Conservation (phyloP, 2,113 vertebrate genomes). For the Trematocara nigrifrons region DNA sequence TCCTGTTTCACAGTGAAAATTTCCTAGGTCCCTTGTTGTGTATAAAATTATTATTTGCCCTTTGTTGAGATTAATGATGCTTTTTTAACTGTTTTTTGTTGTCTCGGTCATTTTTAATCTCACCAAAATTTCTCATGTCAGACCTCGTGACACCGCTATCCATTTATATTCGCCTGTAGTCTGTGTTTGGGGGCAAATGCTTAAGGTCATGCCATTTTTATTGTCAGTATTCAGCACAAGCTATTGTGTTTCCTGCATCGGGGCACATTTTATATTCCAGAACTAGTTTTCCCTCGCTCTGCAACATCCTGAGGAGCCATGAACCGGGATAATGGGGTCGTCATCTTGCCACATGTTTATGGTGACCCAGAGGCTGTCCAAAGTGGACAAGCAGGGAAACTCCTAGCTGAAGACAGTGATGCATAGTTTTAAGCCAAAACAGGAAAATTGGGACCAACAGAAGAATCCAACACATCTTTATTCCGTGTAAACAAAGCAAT, state of each 20-base stretch:
- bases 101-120: neutral
- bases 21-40: neutral
- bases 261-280: slow-evolving; percentile 30
- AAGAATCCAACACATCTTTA: slow-evolving; percentile 10
- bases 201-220: slow-evolving; percentile 40
- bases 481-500: slow-evolving; percentile 11
- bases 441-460: slow-evolving; percentile 12
- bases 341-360: slow-evolving; percentile 44
- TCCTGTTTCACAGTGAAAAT: neutral
- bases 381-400: slow-evolving; percentile 15
- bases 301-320: slow-evolving; percentile 6
- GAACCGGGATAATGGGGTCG: slow-evolving; percentile 29
- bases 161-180: neutral
- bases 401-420: neutral
- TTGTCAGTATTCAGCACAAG: slow-evolving; percentile 23
- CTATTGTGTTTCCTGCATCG: slow-evolving; percentile 31
- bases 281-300: neutral
- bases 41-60: slow-evolving; percentile 9
- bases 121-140: slow-evolving; percentile 27
- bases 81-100: neutral
- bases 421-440: neutral
- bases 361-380: slow-evolving; percentile 8
- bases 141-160: neutral
- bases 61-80: neutral
- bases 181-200: slow-evolving; percentile 18